Conservation (phyloP, 2,797 vertebrate genomes). For the Acanthurus tractus region DNA sequence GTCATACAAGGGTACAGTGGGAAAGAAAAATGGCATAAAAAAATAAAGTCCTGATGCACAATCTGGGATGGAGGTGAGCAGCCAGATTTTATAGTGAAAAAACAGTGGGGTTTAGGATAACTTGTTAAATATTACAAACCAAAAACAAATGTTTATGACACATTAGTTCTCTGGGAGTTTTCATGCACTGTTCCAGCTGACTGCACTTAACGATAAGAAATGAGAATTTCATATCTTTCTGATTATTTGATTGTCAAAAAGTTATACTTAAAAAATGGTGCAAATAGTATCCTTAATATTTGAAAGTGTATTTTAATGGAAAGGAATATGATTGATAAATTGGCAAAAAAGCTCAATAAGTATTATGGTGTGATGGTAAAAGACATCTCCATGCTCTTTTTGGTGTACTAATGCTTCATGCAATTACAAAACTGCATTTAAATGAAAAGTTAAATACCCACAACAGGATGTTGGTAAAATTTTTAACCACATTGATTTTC, state of each 20-base stretch:
- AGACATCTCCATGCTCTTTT: neutral
- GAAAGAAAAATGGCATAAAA: neutral
- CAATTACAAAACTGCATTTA: neutral
- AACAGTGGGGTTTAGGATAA: too few relatives aligned
- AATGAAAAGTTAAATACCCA: neutral
- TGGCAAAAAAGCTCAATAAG: too few relatives aligned
- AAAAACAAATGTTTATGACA: neutral
- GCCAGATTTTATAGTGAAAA: neutral
- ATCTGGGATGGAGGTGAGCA: neutral
- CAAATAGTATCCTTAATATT: neutral
- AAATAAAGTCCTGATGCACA: neutral
- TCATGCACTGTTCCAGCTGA: neutral
- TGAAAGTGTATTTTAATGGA: too few relatives aligned
- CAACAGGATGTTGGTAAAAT: constrained; percentile 18
- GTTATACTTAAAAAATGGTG: neutral
- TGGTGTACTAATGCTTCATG: neutral
- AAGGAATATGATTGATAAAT: too few relatives aligned
- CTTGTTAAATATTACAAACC: neutral
- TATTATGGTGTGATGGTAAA: neutral
- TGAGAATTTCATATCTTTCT: neutral
- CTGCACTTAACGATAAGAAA: neutral
- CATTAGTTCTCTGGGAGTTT: neutral
- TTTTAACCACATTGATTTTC: neutral
- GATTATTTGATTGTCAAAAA: neutral
- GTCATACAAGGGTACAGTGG: neutral